These are phyloP conservation scores for Ictidomys tridecemlineatus DNA, from an alignment of 2,113 vertebrate species.

Conservation along the genomic window DNA sequence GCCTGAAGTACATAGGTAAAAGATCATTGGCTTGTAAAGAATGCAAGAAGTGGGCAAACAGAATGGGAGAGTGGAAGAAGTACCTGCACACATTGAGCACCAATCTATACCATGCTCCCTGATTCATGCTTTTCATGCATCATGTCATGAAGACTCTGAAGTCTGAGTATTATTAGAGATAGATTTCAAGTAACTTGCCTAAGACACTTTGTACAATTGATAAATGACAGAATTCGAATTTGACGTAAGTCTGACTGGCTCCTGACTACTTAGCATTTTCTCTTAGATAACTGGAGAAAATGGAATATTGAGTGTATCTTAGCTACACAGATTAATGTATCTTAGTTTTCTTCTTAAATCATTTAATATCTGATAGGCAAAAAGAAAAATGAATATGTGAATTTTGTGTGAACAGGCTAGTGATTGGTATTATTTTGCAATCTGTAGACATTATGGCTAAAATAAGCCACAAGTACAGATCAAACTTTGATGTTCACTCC, in stretches of 20 bases:
- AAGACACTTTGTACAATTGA: not conserved
- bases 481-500: not conserved
- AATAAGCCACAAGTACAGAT: not conserved
- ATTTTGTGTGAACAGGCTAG: not conserved
- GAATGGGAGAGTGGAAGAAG: not conserved
- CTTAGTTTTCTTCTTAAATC: not conserved
- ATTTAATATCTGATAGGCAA: not conserved
- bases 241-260: not conserved
- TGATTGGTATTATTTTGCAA: not conserved
- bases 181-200: not conserved
- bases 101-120: rapidly evolving
- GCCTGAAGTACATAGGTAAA: not conserved
- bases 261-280: not conserved
- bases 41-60: not conserved
- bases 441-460: not conserved
- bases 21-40: not conserved
- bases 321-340: not conserved
- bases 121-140: not conserved
- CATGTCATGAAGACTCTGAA: not conserved
- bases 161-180: not conserved
- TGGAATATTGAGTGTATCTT: not conserved
- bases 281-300: not conserved
- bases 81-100: rapidly evolving
- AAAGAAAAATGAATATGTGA: not conserved
- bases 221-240: not conserved